Base-by-base conservation (phyloP, 2,113 vertebrate species). In the Phaetusa simplex region DNA sequence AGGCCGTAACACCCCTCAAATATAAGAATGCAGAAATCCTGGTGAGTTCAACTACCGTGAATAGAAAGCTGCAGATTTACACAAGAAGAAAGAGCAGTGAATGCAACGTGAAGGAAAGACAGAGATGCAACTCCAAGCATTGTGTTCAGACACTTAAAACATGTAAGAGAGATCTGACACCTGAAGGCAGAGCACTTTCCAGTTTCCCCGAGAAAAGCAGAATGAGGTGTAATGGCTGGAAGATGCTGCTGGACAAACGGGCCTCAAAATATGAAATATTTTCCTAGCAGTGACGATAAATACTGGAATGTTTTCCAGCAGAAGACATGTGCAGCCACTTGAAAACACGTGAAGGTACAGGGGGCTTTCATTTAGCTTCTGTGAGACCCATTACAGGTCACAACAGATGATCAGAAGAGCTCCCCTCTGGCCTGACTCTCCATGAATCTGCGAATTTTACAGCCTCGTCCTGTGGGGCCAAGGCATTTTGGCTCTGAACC, bases 381-480 rank as follows among this genome's bases (percentile, higher is more conserved):
- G 82, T 29, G 40, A 93, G 91, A 85, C 65, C 64, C 84, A 62
- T 66, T 86, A 73, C 23, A 85, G 74, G 92, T 88, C 88, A 87
- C 87, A 79, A 84, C 26, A 87, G 77, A 91, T 34, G 73, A 87
- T 36, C 58, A 90, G 43, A 76, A 82, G 40, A 87, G 53, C 49
- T 93, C 50, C 53, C 74, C n/a, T 93, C 58, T 88, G 81, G 61
- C 92, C 84, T 49, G 62, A 70, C 65, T 85, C 79, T 80, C 87
- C 55, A 90, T 73, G 84, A 94, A 95, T 93, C 84, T 82, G 87
- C 6, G 7, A 90, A 93, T 90, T 93, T 96, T 93, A 97, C 61
- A 79, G 84, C 87, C 94, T 88, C 66, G 59, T 82, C 90, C 78
- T 93, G 61, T 80, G 91, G 40, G 87, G 78, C 90, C 73, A 76